Evolutionary conservation across 2,888 invertebrate species (phyloP), one percentile per base, ranked within the genome.

Genomic region (Tipula confusa): DNA sequence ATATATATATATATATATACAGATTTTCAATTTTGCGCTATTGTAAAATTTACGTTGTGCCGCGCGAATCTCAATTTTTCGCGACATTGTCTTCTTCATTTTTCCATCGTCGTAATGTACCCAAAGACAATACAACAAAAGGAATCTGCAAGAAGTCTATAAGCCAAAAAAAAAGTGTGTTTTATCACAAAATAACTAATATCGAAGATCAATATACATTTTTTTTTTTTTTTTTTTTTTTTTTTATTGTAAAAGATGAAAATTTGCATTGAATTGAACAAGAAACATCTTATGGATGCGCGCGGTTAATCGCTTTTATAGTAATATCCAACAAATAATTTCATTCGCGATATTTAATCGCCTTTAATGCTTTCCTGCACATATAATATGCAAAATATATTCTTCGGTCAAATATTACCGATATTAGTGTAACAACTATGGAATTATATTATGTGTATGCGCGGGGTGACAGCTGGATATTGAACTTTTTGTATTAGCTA

Each of bases 41-140:
- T 64, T 64, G 64, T 64, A 64, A 64, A 64, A 64, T 64, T 64
- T 64, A 64, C 64, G 64, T 64, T 64, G 64, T 64, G 64, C 64
- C 64, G 64, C 64, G 64, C 64, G 9, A 43, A 64, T 64, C 24
- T 64, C 18, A 64, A 9, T 64, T 64, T 24, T 64, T 64, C 64
- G 64, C 64, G 24, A 9, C 64, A 24, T 64, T 64, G 64, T 64
- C 64, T 64, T 64, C 24, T 64, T 33, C 33, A 33, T 33, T 33
- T 64, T 5, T 43, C 24, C 43, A 5, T 15, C 18, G 43, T 5
- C 64, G 24, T 24, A 64, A 64, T 64, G 24, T 64, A 64, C 64
- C 64, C 64, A 64, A 48, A 64, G 64, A 64, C 64, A 64, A 64
- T 64, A 64, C 64, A 64, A 64, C 64, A 64, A 64, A 64, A 64